phyloP scores from a whole-genome alignment of 2,113 vertebrate genomes.

The Strix uralensis region DNA sequence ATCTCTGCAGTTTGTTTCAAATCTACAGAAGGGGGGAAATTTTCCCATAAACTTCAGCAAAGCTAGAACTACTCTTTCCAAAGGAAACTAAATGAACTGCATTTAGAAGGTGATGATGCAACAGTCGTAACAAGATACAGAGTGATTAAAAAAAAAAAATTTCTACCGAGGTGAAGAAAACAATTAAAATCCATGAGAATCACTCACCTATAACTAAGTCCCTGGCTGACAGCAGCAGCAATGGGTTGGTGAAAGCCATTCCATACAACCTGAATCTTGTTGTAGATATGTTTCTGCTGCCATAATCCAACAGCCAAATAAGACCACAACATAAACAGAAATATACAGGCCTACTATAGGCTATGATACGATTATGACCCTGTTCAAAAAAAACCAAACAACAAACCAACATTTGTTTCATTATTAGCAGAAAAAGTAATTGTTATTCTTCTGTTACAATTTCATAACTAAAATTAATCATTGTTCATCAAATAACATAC shows the following conservation, averaged over 20 bases:
- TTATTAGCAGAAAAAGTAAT: neutral
- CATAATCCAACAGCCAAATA: conserved; percentile 95
- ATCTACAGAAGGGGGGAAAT: neutral
- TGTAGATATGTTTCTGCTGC: conserved; percentile 84
- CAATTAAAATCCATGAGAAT: neutral
- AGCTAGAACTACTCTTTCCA: neutral
- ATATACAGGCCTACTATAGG: conserved; percentile 98
- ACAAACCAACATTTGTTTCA: neutral
- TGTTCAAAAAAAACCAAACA: conserved; percentile 49
- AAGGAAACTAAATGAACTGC: neutral
- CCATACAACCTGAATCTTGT: conserved; percentile 90
- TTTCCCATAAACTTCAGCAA: neutral
- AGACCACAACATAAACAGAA: conserved; percentile 98
- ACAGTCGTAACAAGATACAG: neutral
- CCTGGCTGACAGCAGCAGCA: conserved; percentile 90
- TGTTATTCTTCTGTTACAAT: neutral
- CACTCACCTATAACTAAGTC: conserved; percentile 93
- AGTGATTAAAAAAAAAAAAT: neutral
- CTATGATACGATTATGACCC: conserved; percentile 99
- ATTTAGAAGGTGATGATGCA: neutral
- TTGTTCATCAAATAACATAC: neutral
- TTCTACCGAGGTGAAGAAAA: neutral
- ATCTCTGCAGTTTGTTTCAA: neutral
- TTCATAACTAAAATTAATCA: neutral
- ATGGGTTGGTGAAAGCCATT: conserved; percentile 89